Base-by-base conservation (phyloP, 1,140 invertebrate genomes). In the Macrotrachela quadricornifera region DNA sequence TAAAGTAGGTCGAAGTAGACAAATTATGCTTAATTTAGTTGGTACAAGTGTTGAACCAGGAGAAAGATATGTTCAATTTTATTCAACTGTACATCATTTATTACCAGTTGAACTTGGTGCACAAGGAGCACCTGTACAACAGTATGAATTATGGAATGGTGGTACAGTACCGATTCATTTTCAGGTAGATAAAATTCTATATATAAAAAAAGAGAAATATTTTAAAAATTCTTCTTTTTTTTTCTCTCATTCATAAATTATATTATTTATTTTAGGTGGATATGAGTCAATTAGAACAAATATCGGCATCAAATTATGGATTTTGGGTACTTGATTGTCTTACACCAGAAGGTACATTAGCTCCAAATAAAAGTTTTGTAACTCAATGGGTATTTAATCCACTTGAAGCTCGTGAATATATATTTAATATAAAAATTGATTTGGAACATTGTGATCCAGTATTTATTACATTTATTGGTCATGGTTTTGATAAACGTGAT, bases 121-220 rank as follows among this genome's bases (percentile, higher is more conserved):
- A 47, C 65, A 62, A 50, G 60, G 60, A 54, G 61, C 60, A 48
- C 67, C 67, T 1, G 64, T 61, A 57, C 68, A 70, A 60, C 57
- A 67, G n/a, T 68, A 68, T 61, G 67, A 69, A 49, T 51, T 70
- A 16, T 70, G 67, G 55, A 70, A 70, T 57, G 66, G 64, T 14
- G 67, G 68, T 41, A 63, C 66, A 18, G 51, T 60, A n/a, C 58
- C 64, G 43, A 62, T 67, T 3, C 57, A 56, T 21, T 69, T 63
- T 57, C 21, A 30, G 8, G 21, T 30, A 30, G 2, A n/a, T n/a
- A n/a, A 8, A 30, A 30, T 30, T 30, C 21, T 30, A n/a, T n/a
- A n/a, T n/a, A n/a, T n/a, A n/a, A n/a, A n/a, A n/a, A n/a, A n/a
- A n/a, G n/a, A n/a, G n/a, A n/a, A n/a, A n/a, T n/a, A n/a, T n/a